Base-by-base conservation (phyloP, 2,113 vertebrate species). In the Tetraodon nigroviridis region DNA sequence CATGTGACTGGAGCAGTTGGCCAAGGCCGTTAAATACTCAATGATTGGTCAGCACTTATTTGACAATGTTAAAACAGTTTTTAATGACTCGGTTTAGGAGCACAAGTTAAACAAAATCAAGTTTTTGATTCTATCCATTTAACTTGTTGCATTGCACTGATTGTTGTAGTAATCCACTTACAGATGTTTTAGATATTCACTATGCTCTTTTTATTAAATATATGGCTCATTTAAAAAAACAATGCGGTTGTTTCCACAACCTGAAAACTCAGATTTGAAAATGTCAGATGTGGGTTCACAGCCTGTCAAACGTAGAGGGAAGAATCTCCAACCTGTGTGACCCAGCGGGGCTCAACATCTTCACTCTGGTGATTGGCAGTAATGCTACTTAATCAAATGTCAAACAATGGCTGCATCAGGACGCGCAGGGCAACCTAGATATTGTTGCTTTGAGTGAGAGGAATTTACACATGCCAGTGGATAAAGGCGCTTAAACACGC, bases 331-430 rank as follows among this genome's bases (percentile, higher is more conserved):
- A 58, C 66, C 66, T 32, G 10, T 50, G 57, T 67, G 79, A 86
- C 82, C 71, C 22, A 3, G 22, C 22, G 22, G 60, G 21, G 37
- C 75, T 73, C 73, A 71, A 59, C 71, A 69, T 83, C 70, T n/a
- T 58, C 44, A 51, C 60, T 37, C 37, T 49, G 52, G 64, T 83
- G 87, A 88, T 86, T 89, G 89, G 71, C 87, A 87, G 83, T 86
- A 85, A 82, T 73, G 80, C 78, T 86, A 81, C 86, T 86, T 84
- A 85, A 89, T 88, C 85, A 88, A 89, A 89, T 90, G 87, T 89
- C 88, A 88, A 87, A 87, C 81, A 86, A 70, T 75, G 54, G 61
- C 75, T 70, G 78, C 72, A 82, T 74, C 84, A 78, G 61, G 67
- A 79, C 78, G 79, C 75, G 82, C 63, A 65, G 42, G 79, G 76